phyloP scores from a whole-genome alignment of 2,888 invertebrate species.

The Notodonta ziczac region DNA sequence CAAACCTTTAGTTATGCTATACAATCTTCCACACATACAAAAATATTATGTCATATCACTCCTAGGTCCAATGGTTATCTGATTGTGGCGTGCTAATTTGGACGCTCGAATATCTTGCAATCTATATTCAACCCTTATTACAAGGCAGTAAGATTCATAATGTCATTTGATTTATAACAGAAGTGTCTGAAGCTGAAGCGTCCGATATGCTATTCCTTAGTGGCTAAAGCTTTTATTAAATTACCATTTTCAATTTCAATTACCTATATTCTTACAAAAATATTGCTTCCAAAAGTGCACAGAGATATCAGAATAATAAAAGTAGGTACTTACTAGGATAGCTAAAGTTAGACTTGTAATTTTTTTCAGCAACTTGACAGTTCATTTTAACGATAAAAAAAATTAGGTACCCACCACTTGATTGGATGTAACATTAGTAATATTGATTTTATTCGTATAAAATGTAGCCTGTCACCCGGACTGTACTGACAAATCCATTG shows the following conservation, averaged over 20 bases:
- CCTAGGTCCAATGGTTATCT: conserved; percentile 26
- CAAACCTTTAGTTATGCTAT: conserved; percentile 12
- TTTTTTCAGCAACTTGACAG: too few species aligned
- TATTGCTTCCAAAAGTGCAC: neutral
- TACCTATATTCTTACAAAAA: neutral
- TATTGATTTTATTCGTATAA: too few species aligned
- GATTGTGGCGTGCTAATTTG: neutral
- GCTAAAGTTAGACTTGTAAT: too few species aligned
- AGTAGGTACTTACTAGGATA: too few species aligned
- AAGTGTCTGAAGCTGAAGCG: neutral
- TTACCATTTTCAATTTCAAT: too few species aligned
- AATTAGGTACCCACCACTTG: too few species aligned
- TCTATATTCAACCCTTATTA: neutral
- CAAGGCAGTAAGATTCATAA: neutral
- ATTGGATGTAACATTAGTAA: too few species aligned
- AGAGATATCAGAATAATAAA: neutral
- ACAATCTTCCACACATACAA: conserved; percentile 41
- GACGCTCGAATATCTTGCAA: neutral
- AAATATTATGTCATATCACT: conserved; percentile 41
- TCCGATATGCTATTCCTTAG: too few species aligned
- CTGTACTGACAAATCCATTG: too few species aligned
- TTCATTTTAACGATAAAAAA: too few species aligned
- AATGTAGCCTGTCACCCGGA: too few species aligned
- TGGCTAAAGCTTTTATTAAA: too few species aligned
- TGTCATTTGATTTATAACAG: neutral